Evolutionary conservation across 2,113 vertebrate species (phyloP).

Genomic region (Clinocottus analis): DNA sequence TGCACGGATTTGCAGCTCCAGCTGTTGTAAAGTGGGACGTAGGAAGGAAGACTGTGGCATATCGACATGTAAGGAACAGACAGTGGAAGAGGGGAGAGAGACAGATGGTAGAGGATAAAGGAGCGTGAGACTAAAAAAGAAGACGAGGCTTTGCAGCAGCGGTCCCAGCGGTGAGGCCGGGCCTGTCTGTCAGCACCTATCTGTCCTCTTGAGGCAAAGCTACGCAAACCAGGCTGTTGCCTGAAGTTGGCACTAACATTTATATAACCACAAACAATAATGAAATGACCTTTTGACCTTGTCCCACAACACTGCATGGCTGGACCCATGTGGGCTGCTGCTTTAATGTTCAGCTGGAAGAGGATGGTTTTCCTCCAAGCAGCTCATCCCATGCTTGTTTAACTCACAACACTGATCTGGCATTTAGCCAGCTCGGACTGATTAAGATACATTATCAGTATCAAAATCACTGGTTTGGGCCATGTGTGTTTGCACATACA

Average conservation of each 20-base stretch:
- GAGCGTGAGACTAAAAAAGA: slow-evolving; percentile 9
- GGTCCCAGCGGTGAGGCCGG: slow-evolving; percentile 14
- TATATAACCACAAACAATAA: slow-evolving; percentile 48
- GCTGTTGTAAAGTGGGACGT: slow-evolving; percentile 40
- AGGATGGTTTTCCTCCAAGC: slow-evolving; percentile 49
- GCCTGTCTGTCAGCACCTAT: slow-evolving; percentile 66
- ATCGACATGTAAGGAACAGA: slow-evolving; percentile 3
- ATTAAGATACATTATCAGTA: not conserved
- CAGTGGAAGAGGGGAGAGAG: not conserved
- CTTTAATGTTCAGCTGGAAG: slow-evolving; percentile 33
- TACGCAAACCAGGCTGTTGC: slow-evolving; percentile 39
- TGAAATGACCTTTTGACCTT: slow-evolving; percentile 62
- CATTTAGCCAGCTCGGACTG: slow-evolving; percentile 48
- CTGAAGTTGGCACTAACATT: slow-evolving; percentile 60
- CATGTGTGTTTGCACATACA: not conserved
- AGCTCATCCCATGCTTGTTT: slow-evolving; percentile 42
- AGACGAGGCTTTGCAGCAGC: slow-evolving; percentile 9
- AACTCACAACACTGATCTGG: slow-evolving; percentile 45
- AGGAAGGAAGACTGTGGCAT: slow-evolving; percentile 8
- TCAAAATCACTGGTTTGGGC: not conserved
- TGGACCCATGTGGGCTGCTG: slow-evolving; percentile 30
- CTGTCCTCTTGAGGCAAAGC: slow-evolving; percentile 52
- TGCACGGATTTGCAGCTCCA: slow-evolving; percentile 11
- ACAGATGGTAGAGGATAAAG: slow-evolving; percentile 18
- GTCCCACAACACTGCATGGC: slow-evolving; percentile 14